These are phyloP conservation scores for Drosophila carrolli DNA, from an alignment of 1,140 invertebrate genomes.

Conservation along the genomic window DNA sequence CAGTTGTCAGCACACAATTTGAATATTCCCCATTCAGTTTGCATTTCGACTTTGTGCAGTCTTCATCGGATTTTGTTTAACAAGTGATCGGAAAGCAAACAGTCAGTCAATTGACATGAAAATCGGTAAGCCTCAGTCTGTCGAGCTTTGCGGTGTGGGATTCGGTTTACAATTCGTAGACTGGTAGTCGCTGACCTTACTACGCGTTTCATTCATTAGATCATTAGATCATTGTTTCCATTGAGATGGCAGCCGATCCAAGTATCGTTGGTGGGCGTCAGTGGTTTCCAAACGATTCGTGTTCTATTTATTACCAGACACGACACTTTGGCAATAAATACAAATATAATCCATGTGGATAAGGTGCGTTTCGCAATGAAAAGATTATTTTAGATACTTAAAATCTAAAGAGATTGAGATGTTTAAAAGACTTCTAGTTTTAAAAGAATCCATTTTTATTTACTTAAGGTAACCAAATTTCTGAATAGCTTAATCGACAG, in stretches of 20 bases:
- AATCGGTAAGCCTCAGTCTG: conserved; percentile 68
- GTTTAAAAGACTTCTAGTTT: neutral
- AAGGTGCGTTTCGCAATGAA: conserved; percentile 32
- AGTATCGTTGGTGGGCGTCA: conserved; percentile 57
- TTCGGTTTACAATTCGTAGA: conserved; percentile 32
- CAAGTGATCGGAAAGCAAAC: conserved; percentile 12
- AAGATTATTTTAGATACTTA: conserved; percentile 1
- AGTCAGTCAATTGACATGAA: conserved; percentile 45
- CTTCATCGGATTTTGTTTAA: conserved; percentile 40
- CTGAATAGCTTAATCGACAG: too few relatives aligned
- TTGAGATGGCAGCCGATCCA: conserved; percentile 46
- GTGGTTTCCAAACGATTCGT: conserved; percentile 41
- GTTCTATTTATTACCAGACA: conserved; percentile 57
- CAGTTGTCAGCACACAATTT: conserved; percentile 60
- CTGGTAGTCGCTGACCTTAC: conserved; percentile 57
- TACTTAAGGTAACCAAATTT: too few relatives aligned
- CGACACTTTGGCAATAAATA: conserved; percentile 37
- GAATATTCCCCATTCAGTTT: conserved; percentile 75
- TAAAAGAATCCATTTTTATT: too few relatives aligned
- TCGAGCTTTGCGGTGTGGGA: conserved; percentile 8
- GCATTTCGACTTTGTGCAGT: conserved; percentile 49
- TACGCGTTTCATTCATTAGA: conserved; percentile 73
- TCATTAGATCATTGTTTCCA: conserved; percentile 65
- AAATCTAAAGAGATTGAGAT: neutral
- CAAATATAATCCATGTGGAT: conserved; percentile 6